phyloP scores from a whole-genome alignment of 2,888 invertebrate species.

The Plagiodera versicolora region DNA sequence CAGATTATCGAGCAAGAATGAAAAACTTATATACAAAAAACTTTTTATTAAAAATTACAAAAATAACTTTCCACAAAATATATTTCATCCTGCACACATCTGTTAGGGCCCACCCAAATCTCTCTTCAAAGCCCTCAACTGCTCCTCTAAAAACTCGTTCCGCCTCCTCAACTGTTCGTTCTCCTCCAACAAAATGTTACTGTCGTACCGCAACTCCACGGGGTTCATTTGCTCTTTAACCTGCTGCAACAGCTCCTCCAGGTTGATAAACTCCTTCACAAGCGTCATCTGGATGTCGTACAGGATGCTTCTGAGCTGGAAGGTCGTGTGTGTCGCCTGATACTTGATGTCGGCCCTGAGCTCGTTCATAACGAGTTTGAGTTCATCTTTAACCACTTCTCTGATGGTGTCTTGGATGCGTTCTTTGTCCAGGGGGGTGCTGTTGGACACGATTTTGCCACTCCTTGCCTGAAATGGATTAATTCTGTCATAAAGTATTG shows the following conservation, averaged over 20 bases:
- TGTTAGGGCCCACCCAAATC: neutral
- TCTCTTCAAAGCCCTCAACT: slow-evolving; percentile 16
- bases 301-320: slow-evolving; percentile 41
- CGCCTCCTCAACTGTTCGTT: slow-evolving; percentile 58
- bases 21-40: neutral
- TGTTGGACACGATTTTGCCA: slow-evolving; percentile 12
- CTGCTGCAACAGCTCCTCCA: slow-evolving; percentile 41
- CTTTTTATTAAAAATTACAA: slow-evolving; percentile 8
- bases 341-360: slow-evolving; percentile 39
- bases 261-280: slow-evolving; percentile 48
- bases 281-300: slow-evolving; percentile 46
- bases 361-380: slow-evolving; percentile 35
- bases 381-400: slow-evolving; percentile 36
- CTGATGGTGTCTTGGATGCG: slow-evolving; percentile 23
- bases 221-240: slow-evolving; percentile 42
- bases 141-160: slow-evolving; percentile 55
- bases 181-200: slow-evolving; percentile 54
- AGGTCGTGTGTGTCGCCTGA: slow-evolving; percentile 37
- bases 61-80: neutral
- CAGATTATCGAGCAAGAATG: no score
- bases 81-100: neutral
- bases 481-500: no score
- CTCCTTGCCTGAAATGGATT: slow-evolving; percentile 2
- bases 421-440: neutral
- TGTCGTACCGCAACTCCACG: slow-evolving; percentile 51